Conservation (phyloP, 2,797 vertebrate genomes). For the Lithobates pipiens region DNA sequence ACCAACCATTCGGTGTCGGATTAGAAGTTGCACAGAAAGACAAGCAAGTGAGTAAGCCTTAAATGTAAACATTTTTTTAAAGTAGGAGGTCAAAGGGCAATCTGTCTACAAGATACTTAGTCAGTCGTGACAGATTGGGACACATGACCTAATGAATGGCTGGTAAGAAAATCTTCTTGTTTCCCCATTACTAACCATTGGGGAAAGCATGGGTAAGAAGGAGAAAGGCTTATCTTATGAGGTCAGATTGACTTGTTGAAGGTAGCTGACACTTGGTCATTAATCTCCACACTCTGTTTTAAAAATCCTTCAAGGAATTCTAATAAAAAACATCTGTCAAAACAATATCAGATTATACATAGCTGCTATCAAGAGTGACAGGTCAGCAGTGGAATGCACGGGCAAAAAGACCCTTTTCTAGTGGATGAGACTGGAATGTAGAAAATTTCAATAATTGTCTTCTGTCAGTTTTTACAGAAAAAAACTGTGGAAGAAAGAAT, state of each 20-base stretch:
- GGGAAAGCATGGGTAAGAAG: not conserved
- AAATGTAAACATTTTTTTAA: not conserved
- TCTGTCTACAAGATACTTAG: not conserved
- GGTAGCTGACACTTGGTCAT: not conserved
- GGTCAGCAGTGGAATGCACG: slow-evolving; percentile 37
- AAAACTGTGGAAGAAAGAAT: not conserved
- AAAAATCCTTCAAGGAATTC: slow-evolving; percentile 32
- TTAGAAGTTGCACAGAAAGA: slow-evolving; percentile 86
- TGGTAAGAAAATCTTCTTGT: not conserved
- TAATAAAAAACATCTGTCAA: slow-evolving; percentile 48
- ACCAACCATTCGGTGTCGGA: slow-evolving; percentile 91
- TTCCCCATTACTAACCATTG: slow-evolving; percentile 7
- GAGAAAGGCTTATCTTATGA: slow-evolving; percentile 24
- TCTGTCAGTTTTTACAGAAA: slow-evolving; percentile 45
- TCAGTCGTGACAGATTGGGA: not conserved
- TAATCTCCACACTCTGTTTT: slow-evolving; percentile 20
- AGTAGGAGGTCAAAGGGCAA: not conserved
- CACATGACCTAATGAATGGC: not conserved
- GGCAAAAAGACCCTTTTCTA: slow-evolving; percentile 47
- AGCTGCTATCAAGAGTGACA: slow-evolving; percentile 28
- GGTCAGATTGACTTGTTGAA: not conserved
- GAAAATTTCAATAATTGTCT: slow-evolving; percentile 32
- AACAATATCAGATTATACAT: slow-evolving; percentile 36
- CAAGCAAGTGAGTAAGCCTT: slow-evolving; percentile 84
- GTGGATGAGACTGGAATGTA: not conserved